Conservation (phyloP, 2,797 vertebrate genomes). For the Fratercula arctica region DNA sequence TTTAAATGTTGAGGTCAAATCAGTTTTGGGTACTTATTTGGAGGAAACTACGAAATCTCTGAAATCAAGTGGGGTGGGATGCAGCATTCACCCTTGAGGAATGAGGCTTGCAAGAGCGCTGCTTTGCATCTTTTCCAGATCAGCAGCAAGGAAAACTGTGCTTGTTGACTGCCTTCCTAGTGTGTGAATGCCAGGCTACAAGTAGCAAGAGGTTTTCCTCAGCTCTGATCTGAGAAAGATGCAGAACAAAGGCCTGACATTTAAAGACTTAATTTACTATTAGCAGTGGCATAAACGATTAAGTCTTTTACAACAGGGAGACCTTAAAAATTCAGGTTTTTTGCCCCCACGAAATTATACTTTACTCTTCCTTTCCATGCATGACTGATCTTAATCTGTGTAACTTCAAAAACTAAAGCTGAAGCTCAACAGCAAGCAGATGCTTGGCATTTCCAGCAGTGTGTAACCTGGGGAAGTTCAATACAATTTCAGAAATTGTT, state of each 20-base stretch:
- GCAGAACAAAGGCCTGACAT: background rate
- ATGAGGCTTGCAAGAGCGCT: background rate
- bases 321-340: background rate
- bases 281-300: background rate
- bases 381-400: background rate
- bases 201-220: background rate
- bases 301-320: background rate
- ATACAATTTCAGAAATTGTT: background rate
- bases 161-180: background rate
- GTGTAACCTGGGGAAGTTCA: background rate
- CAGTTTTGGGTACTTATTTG: background rate
- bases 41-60: background rate
- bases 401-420: background rate
- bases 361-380: background rate
- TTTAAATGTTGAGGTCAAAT: background rate
- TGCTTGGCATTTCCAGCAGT: constrained; percentile 40
- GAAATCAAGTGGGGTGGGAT: background rate
- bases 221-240: background rate
- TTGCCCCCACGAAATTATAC: background rate
- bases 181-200: background rate
- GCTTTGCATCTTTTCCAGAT: background rate
- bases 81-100: background rate
- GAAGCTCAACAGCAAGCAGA: background rate
- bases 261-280: constrained; percentile 32
- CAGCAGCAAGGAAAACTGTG: background rate